phyloP scores from a whole-genome alignment of 2,113 vertebrate genomes.

The Mastomys coucha region DNA sequence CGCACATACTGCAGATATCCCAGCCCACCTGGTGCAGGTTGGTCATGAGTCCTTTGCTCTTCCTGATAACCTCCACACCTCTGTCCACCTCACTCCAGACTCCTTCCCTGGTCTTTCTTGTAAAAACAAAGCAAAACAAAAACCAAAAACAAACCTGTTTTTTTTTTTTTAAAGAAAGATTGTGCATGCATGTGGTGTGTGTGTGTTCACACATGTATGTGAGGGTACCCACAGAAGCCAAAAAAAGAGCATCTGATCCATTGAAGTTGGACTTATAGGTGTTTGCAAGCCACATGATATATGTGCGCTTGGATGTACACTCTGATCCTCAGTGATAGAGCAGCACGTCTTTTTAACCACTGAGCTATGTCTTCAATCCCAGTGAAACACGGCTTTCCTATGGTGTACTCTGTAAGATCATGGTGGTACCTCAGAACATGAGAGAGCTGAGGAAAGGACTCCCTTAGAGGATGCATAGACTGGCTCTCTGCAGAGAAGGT shows the following conservation, averaged over 20 bases:
- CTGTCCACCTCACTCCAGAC: background rate
- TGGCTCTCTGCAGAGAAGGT: background rate
- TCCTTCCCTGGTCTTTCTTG: background rate
- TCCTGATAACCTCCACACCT: background rate
- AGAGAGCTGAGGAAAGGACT: background rate
- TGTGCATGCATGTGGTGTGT: too few species aligned
- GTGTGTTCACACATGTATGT: background rate
- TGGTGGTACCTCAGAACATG: background rate
- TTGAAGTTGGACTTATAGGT: background rate
- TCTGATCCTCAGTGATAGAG: background rate
- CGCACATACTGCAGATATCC: background rate
- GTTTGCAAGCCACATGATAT: background rate
- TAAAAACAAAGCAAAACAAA: background rate
- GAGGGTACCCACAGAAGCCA: background rate
- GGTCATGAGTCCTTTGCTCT: background rate
- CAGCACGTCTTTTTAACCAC: background rate
- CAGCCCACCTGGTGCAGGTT: background rate
- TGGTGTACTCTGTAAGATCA: background rate
- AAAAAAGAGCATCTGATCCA: background rate
- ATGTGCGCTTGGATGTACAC: background rate
- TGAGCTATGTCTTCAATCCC: background rate
- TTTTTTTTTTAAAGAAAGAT: background rate
- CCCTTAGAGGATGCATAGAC: background rate
- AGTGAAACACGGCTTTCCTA: background rate
- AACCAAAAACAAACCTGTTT: background rate